Conservation (phyloP, 2,797 vertebrate genomes). For the Salarias fasciatus region DNA sequence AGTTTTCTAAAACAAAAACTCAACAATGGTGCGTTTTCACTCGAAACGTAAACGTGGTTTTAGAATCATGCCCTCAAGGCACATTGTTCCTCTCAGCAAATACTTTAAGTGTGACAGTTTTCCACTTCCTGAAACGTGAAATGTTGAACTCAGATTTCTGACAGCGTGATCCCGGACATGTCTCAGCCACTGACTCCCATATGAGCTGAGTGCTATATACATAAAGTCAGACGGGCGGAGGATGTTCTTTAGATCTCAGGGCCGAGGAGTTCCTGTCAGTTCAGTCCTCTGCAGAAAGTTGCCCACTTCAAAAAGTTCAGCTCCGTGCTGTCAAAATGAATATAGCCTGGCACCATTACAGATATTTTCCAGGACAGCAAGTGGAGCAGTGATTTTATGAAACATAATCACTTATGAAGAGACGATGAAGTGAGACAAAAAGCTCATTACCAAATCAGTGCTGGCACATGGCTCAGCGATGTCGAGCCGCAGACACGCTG, state of each 20-base stretch:
- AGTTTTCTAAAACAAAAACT: no score
- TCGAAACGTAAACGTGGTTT: no score
- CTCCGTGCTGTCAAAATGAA: conserved; percentile 6
- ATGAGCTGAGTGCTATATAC: not conserved
- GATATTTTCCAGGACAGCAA: conserved; percentile 37
- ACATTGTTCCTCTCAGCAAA: no score
- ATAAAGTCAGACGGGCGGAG: conserved; percentile 1
- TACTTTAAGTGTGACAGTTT: no score
- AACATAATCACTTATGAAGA: conserved; percentile 28
- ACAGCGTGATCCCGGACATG: no score
- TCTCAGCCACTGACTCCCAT: no score
- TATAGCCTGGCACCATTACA: conserved; percentile 4
- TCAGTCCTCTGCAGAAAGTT: conserved; percentile 12
- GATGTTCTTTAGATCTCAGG: not conserved
- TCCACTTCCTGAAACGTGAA: no score
- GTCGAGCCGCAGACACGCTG: conserved; percentile 21
- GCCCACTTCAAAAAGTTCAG: conserved; percentile 28
- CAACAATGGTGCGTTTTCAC: no score
- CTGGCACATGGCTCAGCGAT: conserved; percentile 40
- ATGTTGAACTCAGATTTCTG: no score
- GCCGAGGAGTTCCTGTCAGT: not conserved
- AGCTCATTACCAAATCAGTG: conserved; percentile 49
- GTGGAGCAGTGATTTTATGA: conserved; percentile 36
- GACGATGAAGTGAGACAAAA: conserved; percentile 45
- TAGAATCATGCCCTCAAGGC: no score